Percentiles rank a stretch among this genome's conserved stretches.
Conservation (phyloP, 2,888 invertebrate genomes). For the Podabrus alpinus region DNA sequence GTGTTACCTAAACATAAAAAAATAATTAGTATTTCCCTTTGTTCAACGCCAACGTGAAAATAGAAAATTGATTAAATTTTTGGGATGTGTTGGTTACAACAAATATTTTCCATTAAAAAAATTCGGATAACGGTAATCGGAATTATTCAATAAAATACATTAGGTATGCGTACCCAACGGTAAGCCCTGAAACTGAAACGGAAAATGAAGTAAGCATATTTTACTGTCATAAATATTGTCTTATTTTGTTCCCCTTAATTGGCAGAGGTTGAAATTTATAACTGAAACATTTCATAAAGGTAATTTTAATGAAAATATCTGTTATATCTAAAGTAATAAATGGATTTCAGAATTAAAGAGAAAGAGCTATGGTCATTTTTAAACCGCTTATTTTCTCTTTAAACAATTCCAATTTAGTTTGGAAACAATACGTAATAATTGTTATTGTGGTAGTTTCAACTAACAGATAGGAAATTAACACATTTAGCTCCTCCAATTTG, state of each 20-base stretch:
- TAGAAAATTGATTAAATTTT: background rate
- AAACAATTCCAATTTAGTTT: too few relatives aligned
- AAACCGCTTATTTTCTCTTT: too few relatives aligned
- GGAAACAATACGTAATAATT: too few relatives aligned
- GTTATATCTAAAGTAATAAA: background rate
- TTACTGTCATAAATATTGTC: background rate
- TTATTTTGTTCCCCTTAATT: background rate
- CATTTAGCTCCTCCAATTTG: too few relatives aligned
- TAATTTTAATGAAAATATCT: background rate
- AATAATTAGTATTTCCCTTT: background rate
- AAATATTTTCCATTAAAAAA: background rate
- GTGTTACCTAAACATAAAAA: conserved; percentile 44
- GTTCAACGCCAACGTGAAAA: background rate
- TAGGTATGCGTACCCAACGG: background rate
- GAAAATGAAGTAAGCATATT: background rate
- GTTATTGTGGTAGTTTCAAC: too few relatives aligned
- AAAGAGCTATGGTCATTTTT: background rate
- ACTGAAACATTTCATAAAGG: background rate
- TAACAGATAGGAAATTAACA: too few relatives aligned
- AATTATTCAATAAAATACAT: background rate
- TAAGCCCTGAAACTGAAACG: background rate
- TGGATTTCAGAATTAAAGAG: background rate
- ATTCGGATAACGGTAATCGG: background rate
- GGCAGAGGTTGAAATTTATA: background rate
- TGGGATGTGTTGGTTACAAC: background rate